Evolutionary conservation across 2,113 vertebrate genomes (phyloP), one percentile per base, ranked within the genome.

Genomic region (Cebus imitator): DNA sequence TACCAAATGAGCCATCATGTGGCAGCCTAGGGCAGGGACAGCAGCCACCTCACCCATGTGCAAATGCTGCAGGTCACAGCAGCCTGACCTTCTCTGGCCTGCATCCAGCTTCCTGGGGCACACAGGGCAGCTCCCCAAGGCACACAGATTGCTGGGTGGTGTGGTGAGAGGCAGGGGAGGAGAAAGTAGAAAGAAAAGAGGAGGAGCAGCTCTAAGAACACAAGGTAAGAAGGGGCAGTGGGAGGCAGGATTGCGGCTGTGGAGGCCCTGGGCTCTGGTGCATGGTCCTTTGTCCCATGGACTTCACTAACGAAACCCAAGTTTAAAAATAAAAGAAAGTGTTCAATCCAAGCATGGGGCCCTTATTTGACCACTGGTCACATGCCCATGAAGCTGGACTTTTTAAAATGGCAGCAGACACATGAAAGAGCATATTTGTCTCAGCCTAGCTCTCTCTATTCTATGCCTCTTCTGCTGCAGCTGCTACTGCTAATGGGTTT

Each of bases 261-360:
- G 2, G 8, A 61, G 9, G 3, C 9, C 9, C 30, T 1, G 12
- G 48, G 1, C 16, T 32, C 35, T 40, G 13, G 43, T 17, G 20
- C 13, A 3, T 23, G n/a, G 45, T 64, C 64, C 61, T 0, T 6
- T 0, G 8, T 88, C 61, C 27, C 25, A 17, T 5, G 21, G 0
- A 70, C 40, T 50, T 43, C 73, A 66, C 55, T 48, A 40, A 48
- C 30, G 80, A 95, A 95, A 81, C 72, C 37, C 61, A 23, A 11
- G 35, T 61, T 84, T 40, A 84, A 37, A 91, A 52, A 61, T 32
- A 48, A 76, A 52, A 20, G 18, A 35, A 55, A 80, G 61, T 55
- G 14, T 25, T 17, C 32, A 37, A 80, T 80, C 52, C 85, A 48
- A 75, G 43, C 37, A 11, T 11, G 43, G 45, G 37, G 32, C 21